Evolutionary conservation across 2,797 vertebrate genomes (phyloP), one percentile per base, ranked within the genome.

Genomic region (Aviceda leuphotes): DNA sequence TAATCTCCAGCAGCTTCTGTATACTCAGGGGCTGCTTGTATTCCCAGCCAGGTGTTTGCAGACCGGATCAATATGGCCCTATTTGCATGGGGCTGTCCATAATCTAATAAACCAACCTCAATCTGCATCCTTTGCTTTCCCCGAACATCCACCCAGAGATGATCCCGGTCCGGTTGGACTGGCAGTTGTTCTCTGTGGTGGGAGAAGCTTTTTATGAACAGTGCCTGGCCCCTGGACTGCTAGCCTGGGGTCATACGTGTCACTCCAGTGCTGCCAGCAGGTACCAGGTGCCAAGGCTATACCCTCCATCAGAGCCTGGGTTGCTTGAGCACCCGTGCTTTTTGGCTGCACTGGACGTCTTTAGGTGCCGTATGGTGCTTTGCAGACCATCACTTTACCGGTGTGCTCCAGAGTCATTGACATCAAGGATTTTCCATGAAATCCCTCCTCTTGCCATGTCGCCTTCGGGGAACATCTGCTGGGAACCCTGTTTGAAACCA

Each of bases 11-110:
- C 96, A 96, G 96, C 95, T 96, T 96, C 92, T 96, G 92, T 96
- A 96, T 84, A 96, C 96, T 96, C 95, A 71, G 81, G 90, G 96
- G 95, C 93, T 96, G 93, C 83, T 87, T 35, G 89, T 96, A 97
- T 97, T 97, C 96, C 96, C 96, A 94, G 95, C 96, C 96, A 97
- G 96, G 96, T 97, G 96, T 97, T 97, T 94, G 86, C 92, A 96
- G 96, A 84, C 92, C 52, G 3, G 93, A 97, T 97, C 96, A 95
- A 97, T 97, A 97, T 94, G 92, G 90, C 90, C 96, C 81, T 93
- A 90, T 97, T 96, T 96, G 93, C 95, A 85, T 94, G 95, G 96
- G 92, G 96, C 92, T 94, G 89, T 70, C 93, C 50, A 2, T 95
- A 96, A 97, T 96, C 93, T 96, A 96, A 96, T 97, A 95, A 96